A percentile compares a stretch with the other conserved stretches of the same genome.
Evolutionary conservation across 2,113 vertebrate species (phyloP).

Genomic region (Ia io): DNA sequence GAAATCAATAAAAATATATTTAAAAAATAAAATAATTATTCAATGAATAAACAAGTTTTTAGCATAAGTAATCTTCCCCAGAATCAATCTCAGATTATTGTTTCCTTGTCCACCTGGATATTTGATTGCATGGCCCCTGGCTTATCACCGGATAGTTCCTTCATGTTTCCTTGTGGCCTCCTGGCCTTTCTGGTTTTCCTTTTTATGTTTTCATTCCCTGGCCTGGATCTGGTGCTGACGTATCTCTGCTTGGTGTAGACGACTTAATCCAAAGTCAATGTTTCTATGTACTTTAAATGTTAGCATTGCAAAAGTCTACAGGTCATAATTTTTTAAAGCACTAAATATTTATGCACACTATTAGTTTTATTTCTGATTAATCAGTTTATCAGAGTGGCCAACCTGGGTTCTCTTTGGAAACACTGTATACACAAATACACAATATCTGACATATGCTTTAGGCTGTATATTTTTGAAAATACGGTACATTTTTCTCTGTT

Average conservation of each 20-base stretch:
- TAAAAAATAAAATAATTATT: background rate
- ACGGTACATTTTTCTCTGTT: conserved; percentile 1
- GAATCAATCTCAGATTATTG: background rate
- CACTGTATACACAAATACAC: background rate
- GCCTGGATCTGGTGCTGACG: background rate
- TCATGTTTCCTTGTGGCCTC: background rate
- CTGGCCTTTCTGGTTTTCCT: background rate
- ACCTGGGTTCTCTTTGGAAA: background rate
- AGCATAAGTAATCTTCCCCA: background rate
- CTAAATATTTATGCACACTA: background rate
- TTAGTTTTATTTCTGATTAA: background rate
- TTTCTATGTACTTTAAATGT: background rate
- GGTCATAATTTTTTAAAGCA: background rate
- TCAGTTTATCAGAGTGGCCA: background rate
- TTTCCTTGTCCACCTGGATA: background rate
- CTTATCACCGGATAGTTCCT: background rate
- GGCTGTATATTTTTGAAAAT: conserved; percentile 1
- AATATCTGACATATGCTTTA: background rate
- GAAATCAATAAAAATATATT: no score
- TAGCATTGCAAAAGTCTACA: background rate
- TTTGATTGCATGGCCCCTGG: no score
- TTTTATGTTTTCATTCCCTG: background rate
- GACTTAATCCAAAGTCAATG: background rate
- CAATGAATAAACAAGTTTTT: background rate
- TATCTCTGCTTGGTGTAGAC: background rate